Evolutionary conservation across 2,797 vertebrate species (phyloP), one percentile per base, ranked within the genome.

Genomic region (Phylloscopus collybita): DNA sequence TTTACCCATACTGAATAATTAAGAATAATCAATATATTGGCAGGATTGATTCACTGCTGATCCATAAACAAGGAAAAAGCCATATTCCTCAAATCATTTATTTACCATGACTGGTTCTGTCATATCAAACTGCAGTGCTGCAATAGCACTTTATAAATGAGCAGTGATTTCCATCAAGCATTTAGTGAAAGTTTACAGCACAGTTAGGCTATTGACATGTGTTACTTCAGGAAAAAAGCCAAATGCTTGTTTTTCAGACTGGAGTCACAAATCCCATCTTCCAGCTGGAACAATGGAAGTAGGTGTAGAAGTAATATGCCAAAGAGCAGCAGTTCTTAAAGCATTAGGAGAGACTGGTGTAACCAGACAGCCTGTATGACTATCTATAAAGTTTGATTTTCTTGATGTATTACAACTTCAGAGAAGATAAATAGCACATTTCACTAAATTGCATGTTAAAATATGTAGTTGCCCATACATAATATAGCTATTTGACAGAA

Each of bases 11-110:
- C n/a, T 81, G 71, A 88, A 81, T 86, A 88, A 80, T 88, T 84
- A 81, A 86, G 76, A 73, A 84, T 93, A 87, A 94, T 94, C 92
- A 90, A 96, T 95, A 79, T 71, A 88, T 95, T 92, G 91, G 86
- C 84, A 96, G 54, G 69, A 87, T 38, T 65, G 44, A 89, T 75
- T 90, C 73, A 72, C 70, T 86, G 80, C 54, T 92, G 75, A 87
- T 71, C 86, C 53, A 85, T 53, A 81, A n/a, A 76, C 67, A 89
- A 71, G 30, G 25, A 64, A 53, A 90, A 87, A 86, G 38, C 42
- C 69, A 40, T 84, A 79, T 93, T 93, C 50, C 17, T 87, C 26
- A 3, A 80, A 86, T 91, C 27, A 60, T 47, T 91, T 80, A 66
- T 80, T 91, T 93, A 57, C 40, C 30, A 27, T 56, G 57, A 87